Conservation (phyloP, 2,888 invertebrate species). For the Drosophila conformis region DNA sequence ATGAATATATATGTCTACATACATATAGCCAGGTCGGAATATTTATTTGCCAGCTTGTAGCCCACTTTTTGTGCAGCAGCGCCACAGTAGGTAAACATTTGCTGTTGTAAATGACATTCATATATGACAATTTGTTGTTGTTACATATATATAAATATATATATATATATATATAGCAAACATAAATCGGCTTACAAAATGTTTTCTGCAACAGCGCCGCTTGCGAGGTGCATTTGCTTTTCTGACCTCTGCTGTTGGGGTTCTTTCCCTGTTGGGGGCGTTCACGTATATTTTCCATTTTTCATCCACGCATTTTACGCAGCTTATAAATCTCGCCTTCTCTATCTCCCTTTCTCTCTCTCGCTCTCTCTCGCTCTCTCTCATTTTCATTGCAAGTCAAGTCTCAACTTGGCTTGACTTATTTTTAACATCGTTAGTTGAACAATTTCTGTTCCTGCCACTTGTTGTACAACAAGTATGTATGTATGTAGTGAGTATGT, state of each 20-base stretch:
- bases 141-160: slow-evolving; percentile 7
- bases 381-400: slow-evolving; percentile 48
- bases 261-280: slow-evolving; percentile 19
- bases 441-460: slow-evolving; percentile 43
- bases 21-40: slow-evolving; percentile 33
- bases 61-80: slow-evolving; percentile 57
- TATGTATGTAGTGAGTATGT: slow-evolving; percentile 42
- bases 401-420: slow-evolving; percentile 63
- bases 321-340: slow-evolving; percentile 37
- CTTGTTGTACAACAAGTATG: slow-evolving; percentile 67
- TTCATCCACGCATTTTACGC: slow-evolving; percentile 65
- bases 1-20: slow-evolving; percentile 19
- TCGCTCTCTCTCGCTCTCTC: neutral
- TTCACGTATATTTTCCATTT: slow-evolving; percentile 60
- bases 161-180: slow-evolving; percentile 33
- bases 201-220: neutral
- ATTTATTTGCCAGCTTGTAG: slow-evolving; percentile 63
- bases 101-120: slow-evolving; percentile 80
- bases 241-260: slow-evolving; percentile 21
- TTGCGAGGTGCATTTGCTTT: slow-evolving; percentile 55
- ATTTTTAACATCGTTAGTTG: slow-evolving; percentile 76
- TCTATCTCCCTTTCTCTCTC: neutral
- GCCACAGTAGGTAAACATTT: slow-evolving; percentile 74
- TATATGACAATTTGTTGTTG: slow-evolving; percentile 43
- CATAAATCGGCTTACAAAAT: slow-evolving; percentile 77